phyloP scores from a whole-genome alignment of 2,797 vertebrate genomes.

The Balearica regulorum region DNA sequence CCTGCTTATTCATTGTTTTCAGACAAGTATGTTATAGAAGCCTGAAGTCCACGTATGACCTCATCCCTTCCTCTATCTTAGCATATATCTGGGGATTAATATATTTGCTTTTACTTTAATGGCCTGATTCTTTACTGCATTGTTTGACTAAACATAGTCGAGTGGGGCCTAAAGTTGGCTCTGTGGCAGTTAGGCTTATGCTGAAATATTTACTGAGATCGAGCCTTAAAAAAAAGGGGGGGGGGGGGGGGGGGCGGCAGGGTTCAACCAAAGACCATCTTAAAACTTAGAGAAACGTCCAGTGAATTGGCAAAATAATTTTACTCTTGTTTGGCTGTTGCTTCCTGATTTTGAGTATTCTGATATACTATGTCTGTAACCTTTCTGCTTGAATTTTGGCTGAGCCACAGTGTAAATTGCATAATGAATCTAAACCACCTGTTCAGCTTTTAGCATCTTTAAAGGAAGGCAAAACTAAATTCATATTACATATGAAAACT shows the following conservation, averaged over 20 bases:
- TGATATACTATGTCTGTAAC: neutral
- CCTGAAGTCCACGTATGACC: neutral
- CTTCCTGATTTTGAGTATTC: neutral
- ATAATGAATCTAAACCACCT: neutral
- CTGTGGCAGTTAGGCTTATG: neutral
- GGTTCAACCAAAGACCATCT: neutral
- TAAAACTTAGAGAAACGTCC: neutral
- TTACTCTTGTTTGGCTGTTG: neutral
- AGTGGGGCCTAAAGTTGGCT: neutral
- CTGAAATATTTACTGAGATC: neutral
- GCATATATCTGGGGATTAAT: neutral
- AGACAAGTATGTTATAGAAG: neutral
- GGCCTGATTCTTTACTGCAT: neutral
- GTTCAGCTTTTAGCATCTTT: slow-evolving; percentile 4
- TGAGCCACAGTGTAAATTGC: neutral
- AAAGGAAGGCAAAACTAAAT: neutral
- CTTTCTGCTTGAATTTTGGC: neutral
- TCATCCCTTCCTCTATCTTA: neutral
- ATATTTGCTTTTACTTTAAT: neutral
- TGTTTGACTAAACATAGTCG: neutral
- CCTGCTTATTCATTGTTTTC: neutral
- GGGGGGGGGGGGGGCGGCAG: rapidly evolving
- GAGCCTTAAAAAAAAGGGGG: too few species aligned
- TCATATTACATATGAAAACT: neutral
- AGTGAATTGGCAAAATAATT: neutral